These are phyloP conservation scores for Andrena trimmerana DNA, from an alignment of 2,888 invertebrate species.

Conservation along the genomic window DNA sequence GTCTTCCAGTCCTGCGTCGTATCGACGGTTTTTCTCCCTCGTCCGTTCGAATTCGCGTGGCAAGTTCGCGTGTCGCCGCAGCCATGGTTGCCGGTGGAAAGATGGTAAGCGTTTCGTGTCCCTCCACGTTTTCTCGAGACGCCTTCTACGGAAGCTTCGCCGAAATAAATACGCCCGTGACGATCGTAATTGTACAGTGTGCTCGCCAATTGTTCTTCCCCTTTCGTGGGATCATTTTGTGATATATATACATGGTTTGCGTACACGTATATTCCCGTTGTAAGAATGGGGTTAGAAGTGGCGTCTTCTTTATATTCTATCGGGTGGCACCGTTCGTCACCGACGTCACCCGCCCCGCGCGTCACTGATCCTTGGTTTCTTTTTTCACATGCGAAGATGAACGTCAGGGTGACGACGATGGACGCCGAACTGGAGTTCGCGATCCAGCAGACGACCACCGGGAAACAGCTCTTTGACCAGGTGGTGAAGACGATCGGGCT, in stretches of 20 bases:
- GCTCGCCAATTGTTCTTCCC: not conserved
- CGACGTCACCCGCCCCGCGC: not conserved
- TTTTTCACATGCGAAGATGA: conserved; percentile 90
- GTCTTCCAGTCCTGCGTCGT: conserved; percentile 10
- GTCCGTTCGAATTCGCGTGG: conserved; percentile 37
- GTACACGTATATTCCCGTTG: no score
- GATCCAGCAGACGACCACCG: conserved; percentile 99
- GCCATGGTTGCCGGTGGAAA: conserved; percentile 81
- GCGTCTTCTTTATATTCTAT: conserved; percentile 25
- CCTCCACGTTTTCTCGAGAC: not conserved
- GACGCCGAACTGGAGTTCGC: conserved; percentile 99
- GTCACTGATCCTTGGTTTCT: conserved; percentile 35
- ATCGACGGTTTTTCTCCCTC: conserved; percentile 21
- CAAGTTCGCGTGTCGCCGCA: conserved; percentile 50
- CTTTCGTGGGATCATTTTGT: conserved; percentile 1
- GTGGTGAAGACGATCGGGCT: conserved; percentile 99
- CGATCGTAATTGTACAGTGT: conserved; percentile 16
- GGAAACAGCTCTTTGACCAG: conserved; percentile 99
- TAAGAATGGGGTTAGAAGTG: conserved; percentile 20
- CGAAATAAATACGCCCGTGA: not conserved
- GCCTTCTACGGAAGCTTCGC: not conserved
- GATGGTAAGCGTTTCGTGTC: conserved; percentile 77
- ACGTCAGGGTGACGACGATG: conserved; percentile 99
- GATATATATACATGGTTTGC: no score
- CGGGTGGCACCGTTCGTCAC: conserved; percentile 14